Base-by-base conservation (phyloP, 2,888 invertebrate genomes). In the Drosophila cognata region DNA sequence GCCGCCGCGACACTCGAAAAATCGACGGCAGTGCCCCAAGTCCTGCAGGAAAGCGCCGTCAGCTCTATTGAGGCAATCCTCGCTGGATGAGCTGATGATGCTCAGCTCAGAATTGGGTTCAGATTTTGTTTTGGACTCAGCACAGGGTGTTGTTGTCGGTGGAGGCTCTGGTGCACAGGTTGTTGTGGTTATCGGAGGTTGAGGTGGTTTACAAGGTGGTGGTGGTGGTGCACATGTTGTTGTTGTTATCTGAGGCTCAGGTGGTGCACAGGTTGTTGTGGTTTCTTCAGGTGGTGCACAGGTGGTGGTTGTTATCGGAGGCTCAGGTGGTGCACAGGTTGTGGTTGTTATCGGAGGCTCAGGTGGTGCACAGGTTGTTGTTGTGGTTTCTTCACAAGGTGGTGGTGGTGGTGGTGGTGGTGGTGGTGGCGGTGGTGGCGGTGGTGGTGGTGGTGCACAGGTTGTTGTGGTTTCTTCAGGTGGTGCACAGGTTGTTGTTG, bases 11-110 rank as follows among this genome's bases (percentile, higher is more conserved):
- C 86, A 86, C 35, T 74, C 71, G 56, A 69, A 86, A 63, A 55
- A 88, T 2, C 82, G 74, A 10, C 88, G 73, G 33, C 86, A 85
- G 36, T 86, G 86, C 5, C 48, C 70, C 1, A 71, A 35, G n/a
- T 87, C 83, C 53, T 55, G 73, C 46, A 85, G 51, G 46, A 81
- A 66, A 11, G 52, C 67, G 8, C 88, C 85, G 25, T 87, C 79
- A 0, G 73, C 55, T 18, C 62, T 64, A 16, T 52, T 57, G 2
- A 7, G 11, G 43, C 84, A 85, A 25, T 77, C 85, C 8, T 10
- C 18, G n/a, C n/a, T 72, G 1, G 70, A 52, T n/a, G 51, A 36
- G 41, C 75, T 68, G 2, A 69, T 31, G 10, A 71, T 13, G 18
- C 38, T 57, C 2, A 25, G 25, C 28, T 58, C 8, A 25, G 57